Percentiles rank a stretch among this genome's conserved stretches.
phyloP scores from a whole-genome alignment of 1,140 invertebrate species.

The Apis cerana region DNA sequence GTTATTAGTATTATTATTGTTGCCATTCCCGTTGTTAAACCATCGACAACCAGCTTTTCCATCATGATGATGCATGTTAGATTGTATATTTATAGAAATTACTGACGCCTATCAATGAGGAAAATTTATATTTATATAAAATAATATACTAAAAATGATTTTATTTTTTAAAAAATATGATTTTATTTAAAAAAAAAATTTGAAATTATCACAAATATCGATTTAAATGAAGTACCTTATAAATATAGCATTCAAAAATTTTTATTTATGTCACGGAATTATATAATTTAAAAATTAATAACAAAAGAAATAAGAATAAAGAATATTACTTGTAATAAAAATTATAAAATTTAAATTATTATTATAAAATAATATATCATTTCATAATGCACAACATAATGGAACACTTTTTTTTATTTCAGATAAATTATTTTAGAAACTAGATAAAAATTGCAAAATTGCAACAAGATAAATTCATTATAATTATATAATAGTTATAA shows the following conservation, averaged over 20 bases:
- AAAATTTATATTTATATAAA: background rate
- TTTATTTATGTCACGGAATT: background rate
- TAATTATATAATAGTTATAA: no score
- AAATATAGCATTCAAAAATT: background rate
- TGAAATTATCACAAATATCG: background rate
- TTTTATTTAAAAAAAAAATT: no score
- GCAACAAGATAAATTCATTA: background rate
- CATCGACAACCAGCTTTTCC: constrained; percentile 19
- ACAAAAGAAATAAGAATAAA: background rate
- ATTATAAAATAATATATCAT: background rate
- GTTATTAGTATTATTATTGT: background rate
- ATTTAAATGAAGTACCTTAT: no score
- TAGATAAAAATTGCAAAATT: background rate
- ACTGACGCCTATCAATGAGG: background rate
- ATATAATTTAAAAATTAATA: background rate
- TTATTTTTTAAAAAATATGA: no score
- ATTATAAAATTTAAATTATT: background rate
- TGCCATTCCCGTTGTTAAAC: background rate
- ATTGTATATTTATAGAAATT: background rate
- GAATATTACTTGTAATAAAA: background rate
- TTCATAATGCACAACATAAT: background rate
- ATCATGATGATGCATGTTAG: background rate
- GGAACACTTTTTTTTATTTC: background rate
- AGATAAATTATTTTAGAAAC: background rate
- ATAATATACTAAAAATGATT: background rate